These are phyloP conservation scores for Cherax quadricarinatus DNA, from an alignment of 1,140 invertebrate species.

Conservation along the genomic window DNA sequence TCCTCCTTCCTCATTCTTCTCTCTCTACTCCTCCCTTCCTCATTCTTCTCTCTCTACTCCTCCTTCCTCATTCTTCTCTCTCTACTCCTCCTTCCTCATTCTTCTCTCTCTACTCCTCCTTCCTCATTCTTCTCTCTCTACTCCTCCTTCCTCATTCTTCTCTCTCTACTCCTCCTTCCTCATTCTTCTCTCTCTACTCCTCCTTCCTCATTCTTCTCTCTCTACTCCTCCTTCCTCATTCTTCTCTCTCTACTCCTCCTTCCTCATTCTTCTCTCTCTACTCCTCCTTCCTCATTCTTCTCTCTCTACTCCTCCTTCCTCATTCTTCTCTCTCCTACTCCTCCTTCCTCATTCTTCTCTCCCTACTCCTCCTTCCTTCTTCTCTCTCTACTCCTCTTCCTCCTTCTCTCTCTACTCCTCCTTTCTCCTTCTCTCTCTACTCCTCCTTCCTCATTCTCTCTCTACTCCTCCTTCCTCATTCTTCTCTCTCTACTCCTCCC, in stretches of 20 bases:
- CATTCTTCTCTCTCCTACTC: neutral
- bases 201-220: neutral
- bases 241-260: neutral
- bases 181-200: no score
- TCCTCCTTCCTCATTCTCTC: no score
- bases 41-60: neutral
- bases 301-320: neutral
- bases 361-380: no score
- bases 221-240: neutral
- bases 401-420: no score
- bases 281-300: neutral
- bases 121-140: neutral
- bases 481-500: neutral
- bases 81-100: neutral
- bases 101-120: neutral
- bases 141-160: neutral
- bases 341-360: no score
- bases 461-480: no score
- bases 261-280: neutral
- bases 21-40: neutral
- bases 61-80: neutral
- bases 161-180: neutral
- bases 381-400: no score
- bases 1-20: neutral
- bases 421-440: no score